Conservation (phyloP, 2,888 invertebrate genomes). For the Andrena fulva region DNA sequence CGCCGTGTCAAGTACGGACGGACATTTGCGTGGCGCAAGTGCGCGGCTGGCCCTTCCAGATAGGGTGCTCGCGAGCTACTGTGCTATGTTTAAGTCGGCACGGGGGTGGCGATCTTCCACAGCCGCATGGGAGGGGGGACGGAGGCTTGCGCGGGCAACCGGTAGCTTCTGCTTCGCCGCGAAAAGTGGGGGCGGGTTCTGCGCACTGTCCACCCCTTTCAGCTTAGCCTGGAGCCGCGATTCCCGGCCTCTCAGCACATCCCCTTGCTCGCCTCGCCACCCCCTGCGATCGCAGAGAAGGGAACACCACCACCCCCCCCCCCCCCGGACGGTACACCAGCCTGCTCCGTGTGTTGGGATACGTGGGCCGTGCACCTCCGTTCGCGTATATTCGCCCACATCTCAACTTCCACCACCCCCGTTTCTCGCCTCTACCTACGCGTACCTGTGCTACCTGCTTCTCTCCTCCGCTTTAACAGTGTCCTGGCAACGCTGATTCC, state of each 20-base stretch:
- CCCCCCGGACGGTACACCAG: slow-evolving; percentile 68
- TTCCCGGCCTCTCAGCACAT: slow-evolving; percentile 75
- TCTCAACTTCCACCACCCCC: slow-evolving; percentile 51
- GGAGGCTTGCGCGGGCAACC: slow-evolving; percentile 79
- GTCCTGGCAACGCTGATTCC: slow-evolving; percentile 55
- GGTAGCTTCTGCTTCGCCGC: slow-evolving; percentile 78
- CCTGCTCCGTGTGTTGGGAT: slow-evolving; percentile 63
- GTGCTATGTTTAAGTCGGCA: slow-evolving; percentile 82
- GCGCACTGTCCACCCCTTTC: slow-evolving; percentile 84
- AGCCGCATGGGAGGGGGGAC: slow-evolving; percentile 78
- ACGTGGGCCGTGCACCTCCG: slow-evolving; percentile 66
- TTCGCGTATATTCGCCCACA: slow-evolving; percentile 54
- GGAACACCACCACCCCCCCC: slow-evolving; percentile 54
- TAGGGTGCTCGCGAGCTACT: slow-evolving; percentile 84
- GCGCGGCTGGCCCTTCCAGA: slow-evolving; percentile 80
- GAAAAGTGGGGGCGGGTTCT: slow-evolving; percentile 84
- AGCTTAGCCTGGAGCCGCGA: slow-evolving; percentile 68
- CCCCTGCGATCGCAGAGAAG: slow-evolving; percentile 60
- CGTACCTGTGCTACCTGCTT: slow-evolving; percentile 69
- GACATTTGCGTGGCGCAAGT: slow-evolving; percentile 62
- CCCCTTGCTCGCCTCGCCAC: slow-evolving; percentile 68
- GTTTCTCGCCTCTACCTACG: slow-evolving; percentile 42
- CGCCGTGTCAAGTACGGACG: slow-evolving; percentile 51
- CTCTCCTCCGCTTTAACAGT: slow-evolving; percentile 62
- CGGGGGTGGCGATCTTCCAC: slow-evolving; percentile 78